Evolutionary conservation across 2,888 invertebrate species (phyloP), one percentile per base, ranked within the genome.

Genomic region (Xestia sexstrigata): DNA sequence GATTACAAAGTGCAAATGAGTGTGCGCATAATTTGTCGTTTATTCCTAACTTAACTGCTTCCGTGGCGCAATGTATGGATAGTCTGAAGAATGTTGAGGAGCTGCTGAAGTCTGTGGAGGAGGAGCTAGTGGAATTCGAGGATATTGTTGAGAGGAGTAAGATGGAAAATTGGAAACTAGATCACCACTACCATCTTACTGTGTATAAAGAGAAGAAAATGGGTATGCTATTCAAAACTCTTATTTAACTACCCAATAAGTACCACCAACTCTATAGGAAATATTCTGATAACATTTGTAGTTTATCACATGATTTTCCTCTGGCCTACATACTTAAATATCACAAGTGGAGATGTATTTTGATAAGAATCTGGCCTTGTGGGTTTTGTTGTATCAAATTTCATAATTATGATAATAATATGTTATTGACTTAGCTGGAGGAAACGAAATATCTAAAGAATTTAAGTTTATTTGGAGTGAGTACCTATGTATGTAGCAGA

Each of bases 201-300:
- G 93, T 98, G 85, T 98, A 98, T 88, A 97, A 98, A 91, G 97
- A 98, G 87, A 97, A 97, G 88, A 98, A 98, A 95, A 95, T 98
- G 92, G 97, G 98, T 98, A 93, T 90, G 90, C 81, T 72, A 39
- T n/a, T 26, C 3, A 26, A 4, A 42, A 49, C n/a, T 45, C 20
- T 6, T 75, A 17, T 20, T 49, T 35, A 13, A 45, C 1, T 62
- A 60, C 13, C 15, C 11, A 8, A 7, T 63, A 42, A 8, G 42
- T 42, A 42, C 5, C n/a, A 42, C 30, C 26, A 68, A 49, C 2
- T 26, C 8, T 17, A 2, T n/a, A 20, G 4, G 17, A 35, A 65
- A 26, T 52, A 13, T 5, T 17, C 23, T 52, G 78, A 39, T 13
- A 15, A 35, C n/a, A 65, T 47, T 15, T 42, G 8, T 45, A 45